Evolutionary conservation across 2,113 vertebrate species (phyloP), one percentile per base, ranked within the genome.

Genomic region (Petroica traversi): DNA sequence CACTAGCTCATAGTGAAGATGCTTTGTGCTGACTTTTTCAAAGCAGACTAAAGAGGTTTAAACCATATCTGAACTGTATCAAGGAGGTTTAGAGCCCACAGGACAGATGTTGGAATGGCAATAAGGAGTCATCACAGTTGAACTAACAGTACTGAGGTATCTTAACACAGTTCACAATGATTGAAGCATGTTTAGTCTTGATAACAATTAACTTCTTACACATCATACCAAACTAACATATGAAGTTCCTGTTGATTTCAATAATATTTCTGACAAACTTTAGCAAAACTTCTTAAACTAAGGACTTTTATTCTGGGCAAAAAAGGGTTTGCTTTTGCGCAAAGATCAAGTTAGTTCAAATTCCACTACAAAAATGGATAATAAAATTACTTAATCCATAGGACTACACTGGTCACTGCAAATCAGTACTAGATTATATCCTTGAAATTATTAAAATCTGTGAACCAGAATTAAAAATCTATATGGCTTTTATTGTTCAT

Each of bases 101-200:
- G 72, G 40, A 52, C 0, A 0, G 40, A 40, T 22, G 23, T 4
- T 34, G 63, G 22, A 63, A 40, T 9, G 16, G 33, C 19, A 75
- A 11, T 15, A 8, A 79, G 15, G 31, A 85, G 8, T 20, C 28
- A 45, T 4, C 25, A 36, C 31, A 82, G 52, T 0, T 57, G 28
- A 68, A 64, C 40, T 31, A 76, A 34, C 13, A 38, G 7, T 29
- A 57, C 22, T 24, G 76, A 25, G 43, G 18, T 24, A 73, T 36
- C 52, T 75, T 28, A 46, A 59, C 26, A 38, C 8, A 75, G 19
- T 52, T 83, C 54, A 73, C 24, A 49, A 41, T 8, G 80, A 49
- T 19, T 38, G 23, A 2, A 64, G 28, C 7, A n/a, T 10, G 16
- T 48, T 90, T n/a, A 72, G 13, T 48, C 40, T 55, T 45, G 19